Conservation (phyloP, 2,113 vertebrate species). For the Tangachromis dhanisi region DNA sequence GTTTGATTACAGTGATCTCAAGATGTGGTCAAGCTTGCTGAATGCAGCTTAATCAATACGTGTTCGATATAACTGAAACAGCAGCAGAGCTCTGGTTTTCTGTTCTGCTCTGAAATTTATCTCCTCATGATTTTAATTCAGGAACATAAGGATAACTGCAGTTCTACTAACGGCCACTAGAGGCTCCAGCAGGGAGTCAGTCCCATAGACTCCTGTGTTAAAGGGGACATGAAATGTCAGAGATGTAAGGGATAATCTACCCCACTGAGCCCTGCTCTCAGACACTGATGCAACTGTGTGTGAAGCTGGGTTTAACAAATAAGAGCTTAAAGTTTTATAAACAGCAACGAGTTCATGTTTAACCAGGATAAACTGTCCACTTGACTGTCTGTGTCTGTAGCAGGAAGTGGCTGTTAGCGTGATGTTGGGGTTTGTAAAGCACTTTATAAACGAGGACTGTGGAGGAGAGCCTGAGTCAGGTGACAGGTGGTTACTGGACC, state of each 20-base stretch:
- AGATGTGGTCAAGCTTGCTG: fast-evolving
- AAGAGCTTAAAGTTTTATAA: neutral
- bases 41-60: neutral
- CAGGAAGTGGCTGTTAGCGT: neutral
- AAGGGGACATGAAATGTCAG: neutral
- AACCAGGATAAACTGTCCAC: neutral
- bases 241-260: fast-evolving
- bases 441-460: neutral
- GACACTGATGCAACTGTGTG: neutral
- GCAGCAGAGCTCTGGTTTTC: neutral
- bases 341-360: neutral
- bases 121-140: neutral
- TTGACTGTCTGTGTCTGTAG: fast-evolving
- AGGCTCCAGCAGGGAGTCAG: neutral
- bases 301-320: neutral
- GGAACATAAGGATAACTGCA: fast-evolving
- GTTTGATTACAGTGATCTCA: neutral
- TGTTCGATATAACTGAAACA: neutral
- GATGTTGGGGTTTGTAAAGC: neutral
- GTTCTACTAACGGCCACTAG: neutral
- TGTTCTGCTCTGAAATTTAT: neutral
- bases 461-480: neutral
- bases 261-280: neutral
- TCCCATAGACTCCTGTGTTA: neutral
- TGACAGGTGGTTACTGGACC: neutral